These are phyloP conservation scores for Brienomyrus brachyistius DNA, from an alignment of 2,113 vertebrate species.

Conservation along the genomic window DNA sequence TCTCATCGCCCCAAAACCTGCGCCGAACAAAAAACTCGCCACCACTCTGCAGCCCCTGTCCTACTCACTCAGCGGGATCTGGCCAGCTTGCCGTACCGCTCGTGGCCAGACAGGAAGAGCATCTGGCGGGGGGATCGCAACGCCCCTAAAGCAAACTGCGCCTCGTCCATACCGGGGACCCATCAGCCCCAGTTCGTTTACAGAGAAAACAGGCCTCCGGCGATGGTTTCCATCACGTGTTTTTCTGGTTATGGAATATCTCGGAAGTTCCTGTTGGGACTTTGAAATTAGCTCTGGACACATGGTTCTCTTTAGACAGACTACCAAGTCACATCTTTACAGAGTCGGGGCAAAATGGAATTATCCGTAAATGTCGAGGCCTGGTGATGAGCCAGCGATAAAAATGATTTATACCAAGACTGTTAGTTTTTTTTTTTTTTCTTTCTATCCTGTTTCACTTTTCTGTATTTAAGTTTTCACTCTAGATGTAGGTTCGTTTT, in stretches of 20 bases:
- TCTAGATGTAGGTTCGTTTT: neutral
- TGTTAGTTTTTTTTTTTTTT: neutral
- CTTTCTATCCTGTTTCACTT: neutral
- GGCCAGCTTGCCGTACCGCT: neutral
- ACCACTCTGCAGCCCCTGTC: neutral
- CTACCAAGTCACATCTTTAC: neutral
- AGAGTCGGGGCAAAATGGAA: neutral
- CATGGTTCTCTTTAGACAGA: neutral
- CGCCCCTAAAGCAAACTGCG: constrained; percentile 8
- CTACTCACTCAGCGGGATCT: neutral
- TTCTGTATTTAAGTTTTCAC: neutral
- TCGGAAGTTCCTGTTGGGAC: constrained; percentile 42
- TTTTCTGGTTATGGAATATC: constrained; percentile 44
- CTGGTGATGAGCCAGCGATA: neutral
- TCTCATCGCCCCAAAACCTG: neutral
- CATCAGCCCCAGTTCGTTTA: constrained; percentile 46
- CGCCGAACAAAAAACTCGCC: neutral
- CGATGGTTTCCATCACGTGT: constrained; percentile 48
- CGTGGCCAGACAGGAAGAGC: constrained; percentile 12
- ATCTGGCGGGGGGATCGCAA: neutral
- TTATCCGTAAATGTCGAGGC: neutral
- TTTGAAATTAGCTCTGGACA: constrained; percentile 30
- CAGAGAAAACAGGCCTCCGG: constrained; percentile 54
- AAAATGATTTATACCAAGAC: neutral
- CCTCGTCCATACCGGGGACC: constrained; percentile 35